phyloP scores from a whole-genome alignment of 1,140 invertebrate species.

The Neelides sp. region DNA sequence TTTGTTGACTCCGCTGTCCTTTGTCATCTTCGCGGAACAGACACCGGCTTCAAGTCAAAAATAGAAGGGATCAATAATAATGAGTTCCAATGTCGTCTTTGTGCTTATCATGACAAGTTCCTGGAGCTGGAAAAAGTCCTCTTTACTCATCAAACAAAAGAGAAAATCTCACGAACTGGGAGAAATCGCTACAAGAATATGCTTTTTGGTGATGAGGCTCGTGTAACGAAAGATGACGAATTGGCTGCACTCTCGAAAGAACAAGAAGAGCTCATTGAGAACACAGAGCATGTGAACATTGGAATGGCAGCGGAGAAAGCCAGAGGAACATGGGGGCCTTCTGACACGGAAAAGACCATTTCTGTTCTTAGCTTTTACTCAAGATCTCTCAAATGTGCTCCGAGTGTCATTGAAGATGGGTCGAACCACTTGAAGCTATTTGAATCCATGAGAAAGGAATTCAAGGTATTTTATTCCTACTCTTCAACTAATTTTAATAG shows the following conservation, averaged over 20 bases:
- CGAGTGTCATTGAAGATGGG: conserved; percentile 37
- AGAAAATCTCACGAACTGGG: conserved; percentile 26
- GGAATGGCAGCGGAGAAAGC: conserved; percentile 31
- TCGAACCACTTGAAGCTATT: conserved; percentile 45
- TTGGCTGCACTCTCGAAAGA: conserved; percentile 19
- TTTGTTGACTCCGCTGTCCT: conserved; percentile 46
- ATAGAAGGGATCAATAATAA: conserved; percentile 26
- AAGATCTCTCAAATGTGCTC: conserved; percentile 4
- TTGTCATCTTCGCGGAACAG: conserved; percentile 47
- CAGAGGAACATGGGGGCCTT: conserved; percentile 43
- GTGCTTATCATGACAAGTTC: conserved; percentile 40
- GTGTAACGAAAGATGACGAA: conserved; percentile 17
- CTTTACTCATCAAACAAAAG: conserved; percentile 38
- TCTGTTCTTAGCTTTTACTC: conserved; percentile 36
- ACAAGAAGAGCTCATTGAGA: conserved; percentile 27
- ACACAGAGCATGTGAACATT: conserved; percentile 35
- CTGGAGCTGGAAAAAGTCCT: conserved; percentile 44
- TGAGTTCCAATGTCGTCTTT: conserved; percentile 38
- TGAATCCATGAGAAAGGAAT: conserved; percentile 52
- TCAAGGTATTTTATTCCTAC: conserved; percentile 41
- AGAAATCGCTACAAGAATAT: conserved; percentile 22
- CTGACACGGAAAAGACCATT: conserved; percentile 45
- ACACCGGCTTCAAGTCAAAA: conserved; percentile 10
- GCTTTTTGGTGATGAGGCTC: conserved; percentile 6
- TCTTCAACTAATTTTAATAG: neutral